Evolutionary conservation across 2,888 invertebrate genomes (phyloP), one percentile per base, ranked within the genome.

Genomic region (Notocelia uddmanniana): DNA sequence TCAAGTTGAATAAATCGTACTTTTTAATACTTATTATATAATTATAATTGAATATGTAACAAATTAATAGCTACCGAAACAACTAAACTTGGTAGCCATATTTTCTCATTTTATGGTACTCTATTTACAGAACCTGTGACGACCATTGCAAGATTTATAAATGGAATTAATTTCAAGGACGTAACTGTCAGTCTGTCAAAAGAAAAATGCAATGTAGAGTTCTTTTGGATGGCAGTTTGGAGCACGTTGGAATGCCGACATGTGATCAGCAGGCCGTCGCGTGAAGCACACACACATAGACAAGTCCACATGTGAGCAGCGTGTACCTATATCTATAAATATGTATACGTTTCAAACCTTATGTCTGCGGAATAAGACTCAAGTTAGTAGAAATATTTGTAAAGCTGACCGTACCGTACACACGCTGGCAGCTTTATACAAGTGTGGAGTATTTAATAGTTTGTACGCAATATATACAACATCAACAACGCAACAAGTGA

Each of bases 211-310:
- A 76, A 75, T 74, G 66, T 67, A 74, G 74, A 74, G 74, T 76
- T 77, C 75, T 75, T 81, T 79, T 75, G 77, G 75, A 78, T 77
- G 75, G 77, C 76, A 75, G 77, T 76, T 79, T 81, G 80, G 83
- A 85, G 84, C 84, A 85, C 87, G 85, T 83, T 76, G 90, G 91
- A 90, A 90, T 91, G 90, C 88, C 85, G 85, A 84, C 89, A 84
- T 85, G 83, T 84, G 88, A 90, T 90, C 92, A 91, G 83, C 85
- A 86, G 85, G 78, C 74, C 80, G 81, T 79, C 85, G 86, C 91
- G 91, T 90, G 90, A 83, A 83, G 76, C 77, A 76, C 83, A 80
- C 85, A 83, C 81, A 81, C 34, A 45, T 66, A 73, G 74, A 77
- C 73, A 69, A 31, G n/a, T 37, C 19, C 68, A 67, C 73, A 73